phyloP scores from a whole-genome alignment of 2,797 vertebrate species.

The Argentina silus region DNA sequence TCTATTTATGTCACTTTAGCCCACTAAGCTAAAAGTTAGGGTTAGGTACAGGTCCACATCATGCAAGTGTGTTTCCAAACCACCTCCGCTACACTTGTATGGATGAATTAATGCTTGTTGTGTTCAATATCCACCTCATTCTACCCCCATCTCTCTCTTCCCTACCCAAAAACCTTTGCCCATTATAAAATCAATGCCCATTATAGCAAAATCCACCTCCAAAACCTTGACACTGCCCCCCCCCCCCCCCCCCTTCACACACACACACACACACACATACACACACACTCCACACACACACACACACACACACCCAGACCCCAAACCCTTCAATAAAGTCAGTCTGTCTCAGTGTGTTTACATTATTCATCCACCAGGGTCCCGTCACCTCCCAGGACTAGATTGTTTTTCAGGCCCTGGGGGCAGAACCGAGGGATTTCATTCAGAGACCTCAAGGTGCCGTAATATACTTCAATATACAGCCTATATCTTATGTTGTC shows the following conservation, averaged over 20 bases:
- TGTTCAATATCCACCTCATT: too few relatives aligned
- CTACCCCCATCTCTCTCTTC: too few relatives aligned
- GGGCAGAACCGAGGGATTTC: conserved; percentile 63
- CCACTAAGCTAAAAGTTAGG: too few relatives aligned
- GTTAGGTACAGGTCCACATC: too few relatives aligned
- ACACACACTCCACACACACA: too few relatives aligned
- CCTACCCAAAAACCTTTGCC: too few relatives aligned
- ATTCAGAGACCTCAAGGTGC: conserved; percentile 66
- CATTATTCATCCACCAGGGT: conserved; percentile 76
- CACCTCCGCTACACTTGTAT: too few relatives aligned
- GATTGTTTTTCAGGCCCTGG: conserved; percentile 71
- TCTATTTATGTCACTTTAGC: too few relatives aligned
- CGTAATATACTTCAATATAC: conserved; percentile 60
- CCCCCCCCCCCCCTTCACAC: not conserved
- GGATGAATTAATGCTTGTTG: too few relatives aligned
- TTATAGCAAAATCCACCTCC: conserved; percentile 8
- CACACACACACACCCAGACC: not conserved
- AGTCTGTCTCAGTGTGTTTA: conserved; percentile 70
- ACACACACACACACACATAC: not conserved
- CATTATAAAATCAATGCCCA: not conserved
- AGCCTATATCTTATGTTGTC: conserved; percentile 64
- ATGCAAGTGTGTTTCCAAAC: too few relatives aligned
- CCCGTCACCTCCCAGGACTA: conserved; percentile 71
- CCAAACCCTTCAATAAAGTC: conserved; percentile 66
- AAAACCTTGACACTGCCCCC: not conserved